Evolutionary conservation across 1,140 invertebrate genomes (phyloP).

Genomic region (Lutraria rhynchaena): DNA sequence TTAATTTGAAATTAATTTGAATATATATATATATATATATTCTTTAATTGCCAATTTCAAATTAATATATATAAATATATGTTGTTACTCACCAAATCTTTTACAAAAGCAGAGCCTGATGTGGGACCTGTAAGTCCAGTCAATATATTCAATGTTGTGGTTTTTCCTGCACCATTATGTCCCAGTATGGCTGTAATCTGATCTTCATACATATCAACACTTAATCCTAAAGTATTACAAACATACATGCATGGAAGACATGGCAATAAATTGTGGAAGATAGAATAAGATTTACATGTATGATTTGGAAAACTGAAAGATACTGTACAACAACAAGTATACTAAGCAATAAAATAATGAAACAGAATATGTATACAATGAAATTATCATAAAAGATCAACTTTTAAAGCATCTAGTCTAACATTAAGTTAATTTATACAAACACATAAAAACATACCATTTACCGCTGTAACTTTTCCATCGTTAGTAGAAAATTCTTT

Average conservation of each 20-base stretch:
- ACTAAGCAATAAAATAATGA: too few relatives aligned
- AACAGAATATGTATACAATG: background rate
- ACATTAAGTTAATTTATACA: too few relatives aligned
- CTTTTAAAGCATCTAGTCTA: too few relatives aligned
- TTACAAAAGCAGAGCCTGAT: slow-evolving; percentile 77
- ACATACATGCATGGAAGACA: too few relatives aligned
- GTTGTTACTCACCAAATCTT: slow-evolving; percentile 74
- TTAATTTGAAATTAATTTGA: too few relatives aligned
- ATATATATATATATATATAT: too few relatives aligned
- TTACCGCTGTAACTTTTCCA: slow-evolving; percentile 73
- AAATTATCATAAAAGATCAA: background rate
- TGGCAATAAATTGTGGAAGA: too few relatives aligned
- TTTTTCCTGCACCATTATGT: slow-evolving; percentile 91
- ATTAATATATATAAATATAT: too few relatives aligned
- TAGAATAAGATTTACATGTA: too few relatives aligned
- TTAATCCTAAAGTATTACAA: slow-evolving; percentile 74
- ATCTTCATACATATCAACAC: slow-evolving; percentile 87
- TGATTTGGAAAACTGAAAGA: too few relatives aligned
- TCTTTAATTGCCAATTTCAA: too few relatives aligned
- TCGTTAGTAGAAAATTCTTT: slow-evolving; percentile 69
- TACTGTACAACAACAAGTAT: too few relatives aligned
- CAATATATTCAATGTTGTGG: slow-evolving; percentile 82
- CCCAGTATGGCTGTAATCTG: slow-evolving; percentile 94
- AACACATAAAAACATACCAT: slow-evolving; percentile 77
- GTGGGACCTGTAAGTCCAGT: slow-evolving; percentile 81